A percentile compares a stretch with the other conserved stretches of the same genome.
Conservation (phyloP, 1,140 invertebrate species). For the Galleria mellonella region DNA sequence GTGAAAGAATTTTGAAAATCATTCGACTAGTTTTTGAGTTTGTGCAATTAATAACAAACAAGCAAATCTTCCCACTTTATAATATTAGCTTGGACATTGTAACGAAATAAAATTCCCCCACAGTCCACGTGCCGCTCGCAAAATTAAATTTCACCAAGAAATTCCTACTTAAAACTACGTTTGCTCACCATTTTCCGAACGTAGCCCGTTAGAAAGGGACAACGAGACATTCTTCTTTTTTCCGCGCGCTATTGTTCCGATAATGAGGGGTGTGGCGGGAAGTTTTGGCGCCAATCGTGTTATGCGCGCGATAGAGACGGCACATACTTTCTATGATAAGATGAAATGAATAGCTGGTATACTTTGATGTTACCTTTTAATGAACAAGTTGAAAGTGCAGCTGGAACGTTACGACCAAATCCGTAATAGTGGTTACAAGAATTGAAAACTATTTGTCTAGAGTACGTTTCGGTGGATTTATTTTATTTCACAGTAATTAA, state of each 20-base stretch:
- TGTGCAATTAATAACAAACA: no score
- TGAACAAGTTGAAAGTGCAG: no score
- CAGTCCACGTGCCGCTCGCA: conserved; percentile 5
- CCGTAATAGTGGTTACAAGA: no score
- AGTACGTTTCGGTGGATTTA: no score
- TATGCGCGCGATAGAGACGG: conserved; percentile 23
- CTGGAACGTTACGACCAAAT: no score
- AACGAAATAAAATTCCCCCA: conserved; percentile 3
- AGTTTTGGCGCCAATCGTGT: conserved; percentile 39
- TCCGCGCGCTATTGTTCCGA: conserved; percentile 31
- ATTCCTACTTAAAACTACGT: conserved; percentile 35
- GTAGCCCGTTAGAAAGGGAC: conserved; percentile 20
- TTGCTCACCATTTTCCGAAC: conserved; percentile 22
- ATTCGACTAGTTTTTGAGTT: no score
- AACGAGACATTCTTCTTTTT: conserved; percentile 30
- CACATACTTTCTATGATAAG: conserved; percentile 5
- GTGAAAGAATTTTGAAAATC: no score
- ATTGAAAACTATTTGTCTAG: no score
- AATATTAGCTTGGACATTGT: no score
- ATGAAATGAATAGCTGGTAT: conserved; percentile 12
- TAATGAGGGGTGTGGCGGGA: conserved; percentile 36
- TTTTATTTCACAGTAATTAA: no score
- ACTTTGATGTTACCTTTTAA: no score
- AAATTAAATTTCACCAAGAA: conserved; percentile 34
- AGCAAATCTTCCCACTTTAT: no score